These are phyloP conservation scores for Turnix velox DNA, from an alignment of 2,113 vertebrate species.

Conservation along the genomic window DNA sequence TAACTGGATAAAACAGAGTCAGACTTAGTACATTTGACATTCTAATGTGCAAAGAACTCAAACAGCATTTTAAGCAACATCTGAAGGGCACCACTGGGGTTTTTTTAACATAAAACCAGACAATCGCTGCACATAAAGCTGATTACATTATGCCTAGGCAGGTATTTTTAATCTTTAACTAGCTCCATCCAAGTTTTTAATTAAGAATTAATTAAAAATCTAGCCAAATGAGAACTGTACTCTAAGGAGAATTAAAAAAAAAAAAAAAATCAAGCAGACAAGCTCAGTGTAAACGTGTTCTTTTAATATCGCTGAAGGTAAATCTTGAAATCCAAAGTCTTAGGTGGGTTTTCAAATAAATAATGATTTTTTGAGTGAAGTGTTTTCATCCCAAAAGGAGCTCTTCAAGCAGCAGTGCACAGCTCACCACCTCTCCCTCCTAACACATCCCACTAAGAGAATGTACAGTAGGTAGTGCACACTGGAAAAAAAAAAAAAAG, in stretches of 20 bases:
- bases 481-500: conserved; percentile 1
- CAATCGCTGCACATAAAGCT: neutral
- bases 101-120: neutral
- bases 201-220: neutral
- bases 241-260: neutral
- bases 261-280: neutral
- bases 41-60: too few species aligned
- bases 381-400: neutral
- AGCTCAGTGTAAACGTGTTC: conserved; percentile 50
- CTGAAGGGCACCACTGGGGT: neutral
- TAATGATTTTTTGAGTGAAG: conserved; percentile 28
- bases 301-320: conserved; percentile 57
- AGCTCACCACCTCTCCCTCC: neutral
- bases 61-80: neutral
- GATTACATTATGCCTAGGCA: neutral
- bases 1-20: neutral
- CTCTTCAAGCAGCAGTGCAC: conserved; percentile 45
- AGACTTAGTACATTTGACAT: neutral
- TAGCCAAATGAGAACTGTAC: neutral
- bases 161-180: neutral
- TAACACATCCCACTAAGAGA: neutral
- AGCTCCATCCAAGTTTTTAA: neutral
- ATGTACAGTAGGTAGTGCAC: conserved; percentile 62
- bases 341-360: conserved; percentile 63
- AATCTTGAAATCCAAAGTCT: conserved; percentile 31